These are phyloP conservation scores for Pterostichus madidus DNA, from an alignment of 2,888 invertebrate species.

Conservation along the genomic window DNA sequence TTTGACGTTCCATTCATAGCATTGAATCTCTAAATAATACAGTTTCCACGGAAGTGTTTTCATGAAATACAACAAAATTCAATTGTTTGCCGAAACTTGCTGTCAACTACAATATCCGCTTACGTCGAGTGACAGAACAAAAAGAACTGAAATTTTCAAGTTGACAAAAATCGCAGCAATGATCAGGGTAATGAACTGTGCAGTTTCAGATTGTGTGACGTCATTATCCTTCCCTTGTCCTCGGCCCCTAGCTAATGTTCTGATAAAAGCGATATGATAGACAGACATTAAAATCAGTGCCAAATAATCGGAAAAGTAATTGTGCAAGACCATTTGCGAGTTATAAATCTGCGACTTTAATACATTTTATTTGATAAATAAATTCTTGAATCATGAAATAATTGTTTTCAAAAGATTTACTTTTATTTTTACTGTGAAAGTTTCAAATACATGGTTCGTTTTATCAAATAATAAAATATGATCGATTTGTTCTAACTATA, in stretches of 20 bases:
- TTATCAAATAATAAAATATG: background rate
- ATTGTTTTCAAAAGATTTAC: constrained; percentile 8
- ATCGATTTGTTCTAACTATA: background rate
- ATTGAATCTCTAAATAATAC: background rate
- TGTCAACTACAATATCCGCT: constrained; percentile 1
- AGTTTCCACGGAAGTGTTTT: constrained; percentile 14
- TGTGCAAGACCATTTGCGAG: constrained; percentile 35
- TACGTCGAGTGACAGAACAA: constrained; percentile 33
- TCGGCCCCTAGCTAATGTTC: constrained; percentile 57
- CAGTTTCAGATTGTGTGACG: constrained; percentile 56
- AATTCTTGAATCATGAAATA: background rate
- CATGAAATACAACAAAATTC: constrained; percentile 14
- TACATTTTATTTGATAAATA: background rate
- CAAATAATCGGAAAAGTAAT: constrained; percentile 58
- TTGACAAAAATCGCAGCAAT: constrained; percentile 45
- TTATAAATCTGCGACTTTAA: constrained; percentile 32
- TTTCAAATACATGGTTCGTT: background rate
- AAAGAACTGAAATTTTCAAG: constrained; percentile 55
- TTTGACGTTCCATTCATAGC: background rate
- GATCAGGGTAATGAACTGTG: constrained; percentile 60
- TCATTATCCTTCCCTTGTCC: constrained; percentile 53
- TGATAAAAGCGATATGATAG: constrained; percentile 58
- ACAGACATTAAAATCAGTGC: constrained; percentile 54
- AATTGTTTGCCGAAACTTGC: background rate
- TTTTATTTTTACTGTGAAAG: background rate